These are phyloP conservation scores for Erannis defoliaria DNA, from an alignment of 2,888 invertebrate species.

Conservation along the genomic window DNA sequence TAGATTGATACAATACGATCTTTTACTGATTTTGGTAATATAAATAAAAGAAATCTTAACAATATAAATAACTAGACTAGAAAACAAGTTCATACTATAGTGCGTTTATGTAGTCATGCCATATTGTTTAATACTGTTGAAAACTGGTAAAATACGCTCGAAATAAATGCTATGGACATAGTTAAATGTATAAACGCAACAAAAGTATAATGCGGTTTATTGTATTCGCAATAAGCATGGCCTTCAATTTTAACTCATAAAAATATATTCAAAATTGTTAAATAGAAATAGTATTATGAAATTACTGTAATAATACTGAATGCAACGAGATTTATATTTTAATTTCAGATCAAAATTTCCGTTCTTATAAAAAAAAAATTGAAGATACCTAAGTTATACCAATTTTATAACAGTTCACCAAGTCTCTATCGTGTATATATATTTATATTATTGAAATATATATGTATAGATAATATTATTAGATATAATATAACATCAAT, in stretches of 20 bases:
- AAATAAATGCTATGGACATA: constrained; percentile 1
- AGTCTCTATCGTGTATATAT: constrained; percentile 34
- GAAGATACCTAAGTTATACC: constrained; percentile 33
- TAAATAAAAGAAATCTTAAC: constrained; percentile 10
- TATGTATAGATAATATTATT: constrained; percentile 32
- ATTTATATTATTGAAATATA: constrained; percentile 39
- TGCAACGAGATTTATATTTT: constrained; percentile 24
- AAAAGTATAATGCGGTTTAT: constrained; percentile 31
- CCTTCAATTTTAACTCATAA: constrained; percentile 37
- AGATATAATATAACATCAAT: constrained; percentile 40
- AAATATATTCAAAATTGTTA: constrained; percentile 22
- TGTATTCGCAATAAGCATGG: constrained; percentile 32
- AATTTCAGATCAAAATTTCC: constrained; percentile 3
- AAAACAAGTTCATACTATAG: constrained; percentile 17
- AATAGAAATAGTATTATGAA: constrained; percentile 8
- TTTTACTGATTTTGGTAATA: constrained; percentile 7
- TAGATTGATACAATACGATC: not conserved
- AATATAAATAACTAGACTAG: constrained; percentile 18
- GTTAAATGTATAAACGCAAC: constrained; percentile 31
- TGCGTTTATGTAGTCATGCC: constrained; percentile 13
- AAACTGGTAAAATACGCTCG: constrained; percentile 4
- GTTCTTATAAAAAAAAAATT: not conserved
- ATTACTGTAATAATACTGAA: constrained; percentile 2
- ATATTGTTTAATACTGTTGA: constrained; percentile 14
- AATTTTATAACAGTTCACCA: constrained; percentile 20